phyloP scores from a whole-genome alignment of 1,140 invertebrate species.

The Diploscapter pachys region DNA sequence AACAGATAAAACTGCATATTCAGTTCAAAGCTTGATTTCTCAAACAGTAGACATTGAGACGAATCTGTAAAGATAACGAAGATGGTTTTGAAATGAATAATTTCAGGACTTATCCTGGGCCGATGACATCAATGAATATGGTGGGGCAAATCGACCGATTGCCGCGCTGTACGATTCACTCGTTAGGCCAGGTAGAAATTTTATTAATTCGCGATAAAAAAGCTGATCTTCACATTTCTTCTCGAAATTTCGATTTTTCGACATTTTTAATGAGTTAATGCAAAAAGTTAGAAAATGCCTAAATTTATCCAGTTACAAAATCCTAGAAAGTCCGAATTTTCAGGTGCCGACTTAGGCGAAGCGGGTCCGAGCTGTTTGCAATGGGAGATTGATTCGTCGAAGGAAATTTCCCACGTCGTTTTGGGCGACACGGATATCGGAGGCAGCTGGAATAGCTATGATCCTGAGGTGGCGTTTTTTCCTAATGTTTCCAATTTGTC shows the following conservation, averaged over 20 bases:
- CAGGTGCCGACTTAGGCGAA: constrained; percentile 30
- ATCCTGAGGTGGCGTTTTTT: constrained; percentile 43
- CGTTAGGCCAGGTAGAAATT: constrained; percentile 8
- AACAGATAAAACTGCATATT: not conserved
- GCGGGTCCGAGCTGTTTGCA: constrained; percentile 31
- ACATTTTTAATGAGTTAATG: no score
- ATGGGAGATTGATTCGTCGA: constrained; percentile 21
- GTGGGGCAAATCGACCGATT: constrained; percentile 30
- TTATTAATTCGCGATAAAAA: no score
- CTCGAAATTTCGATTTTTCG: no score
- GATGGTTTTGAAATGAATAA: not conserved
- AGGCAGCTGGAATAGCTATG: constrained; percentile 54
- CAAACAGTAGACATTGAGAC: not conserved
- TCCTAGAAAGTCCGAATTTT: constrained; percentile 1
- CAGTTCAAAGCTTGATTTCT: not conserved
- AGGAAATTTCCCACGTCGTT: constrained; percentile 46
- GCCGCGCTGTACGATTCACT: constrained; percentile 44
- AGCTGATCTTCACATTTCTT: no score
- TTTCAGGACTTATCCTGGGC: constrained; percentile 48
- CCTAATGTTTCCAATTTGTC: no score
- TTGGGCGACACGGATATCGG: constrained; percentile 48
- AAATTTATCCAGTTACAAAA: not conserved
- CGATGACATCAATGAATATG: constrained; percentile 15
- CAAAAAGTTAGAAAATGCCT: no score
- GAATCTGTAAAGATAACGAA: not conserved